Evolutionary conservation across 2,888 invertebrate species (phyloP), one percentile per base, ranked within the genome.

Genomic region (Parnassius mnemosyne): DNA sequence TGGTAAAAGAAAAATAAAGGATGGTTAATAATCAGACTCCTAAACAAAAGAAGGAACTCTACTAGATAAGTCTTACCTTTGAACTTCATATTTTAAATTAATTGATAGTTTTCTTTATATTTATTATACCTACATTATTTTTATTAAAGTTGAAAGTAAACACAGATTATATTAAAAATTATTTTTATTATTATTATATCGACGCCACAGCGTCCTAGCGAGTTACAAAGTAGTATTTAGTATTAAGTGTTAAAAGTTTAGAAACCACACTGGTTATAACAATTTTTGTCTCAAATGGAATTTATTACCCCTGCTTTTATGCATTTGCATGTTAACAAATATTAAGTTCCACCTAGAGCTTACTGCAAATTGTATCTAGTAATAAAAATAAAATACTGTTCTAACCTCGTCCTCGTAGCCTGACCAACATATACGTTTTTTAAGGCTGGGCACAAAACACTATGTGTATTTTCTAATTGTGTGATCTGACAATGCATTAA

Each of bases 231-330:
- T 66, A 70, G 51, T 54, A 77, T 78, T 79, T 84, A 84, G 78
- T 77, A 76, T 78, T 79, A 76, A 75, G 74, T 75, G 81, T 81
- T 85, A 81, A 77, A 84, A 84, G 85, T 83, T 82, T 79, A 69
- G 64, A 68, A 73, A 74, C 74, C 66, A 63, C 75, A 60, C 41
- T 64, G 66, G 74, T 79, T 76, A 76, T 76, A 78, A 75, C 78
- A 77, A 83, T 79, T 78, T 68, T 64, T 60, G 54, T 62, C 60
- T 66, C 55, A 44, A 61, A 61, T 53, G 51, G 56, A 61, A 52
- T 61, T 64, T 34, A 57, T 49, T 61, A 44, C 11, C 11, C 20
- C 20, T 20, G 20, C 16, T 7, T 12, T 34, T 34, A 34, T 34
- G 34, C 34, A 34, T 34, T 34, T 34, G 34, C 7, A 34, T 34